Conservation (phyloP, 1,140 invertebrate genomes). For the Scaptodrosophila lebanonensis region DNA sequence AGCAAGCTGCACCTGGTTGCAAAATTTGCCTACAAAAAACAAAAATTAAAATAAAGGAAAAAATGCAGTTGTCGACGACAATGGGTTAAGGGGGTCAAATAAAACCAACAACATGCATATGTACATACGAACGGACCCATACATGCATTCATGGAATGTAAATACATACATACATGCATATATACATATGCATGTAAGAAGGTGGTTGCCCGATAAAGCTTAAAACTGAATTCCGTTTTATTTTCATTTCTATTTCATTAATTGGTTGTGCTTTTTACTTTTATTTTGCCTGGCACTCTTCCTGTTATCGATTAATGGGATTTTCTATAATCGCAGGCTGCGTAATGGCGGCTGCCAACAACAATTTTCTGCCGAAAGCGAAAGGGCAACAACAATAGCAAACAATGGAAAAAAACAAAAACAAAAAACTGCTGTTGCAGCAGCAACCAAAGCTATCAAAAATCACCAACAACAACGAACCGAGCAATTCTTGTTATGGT, state of each 20-base stretch:
- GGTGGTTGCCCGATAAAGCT: too few relatives aligned
- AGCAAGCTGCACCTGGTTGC: too few relatives aligned
- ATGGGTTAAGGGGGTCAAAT: constrained; percentile 45
- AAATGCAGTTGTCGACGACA: constrained; percentile 42
- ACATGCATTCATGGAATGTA: background rate
- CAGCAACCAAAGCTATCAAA: too few relatives aligned
- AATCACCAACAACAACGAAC: too few relatives aligned
- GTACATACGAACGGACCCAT: constrained; percentile 2
- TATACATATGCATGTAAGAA: constrained; percentile 9
- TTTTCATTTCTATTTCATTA: too few relatives aligned
- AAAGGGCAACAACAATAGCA: constrained; percentile 52
- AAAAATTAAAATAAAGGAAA: too few relatives aligned
- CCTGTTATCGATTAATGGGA: too few relatives aligned
- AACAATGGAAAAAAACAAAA: background rate
- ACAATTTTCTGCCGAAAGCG: constrained; percentile 59
- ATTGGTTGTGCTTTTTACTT: constrained; percentile 28
- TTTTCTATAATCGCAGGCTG: constrained; percentile 7
- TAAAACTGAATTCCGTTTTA: too few relatives aligned
- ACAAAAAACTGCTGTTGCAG: too few relatives aligned
- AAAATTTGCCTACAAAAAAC: constrained; percentile 47
- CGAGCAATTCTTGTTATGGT: too few relatives aligned
- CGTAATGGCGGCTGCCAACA: constrained; percentile 2
- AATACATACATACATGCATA: constrained; percentile 4
- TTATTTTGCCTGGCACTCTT: constrained; percentile 5
- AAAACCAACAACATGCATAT: constrained; percentile 33